phyloP scores from a whole-genome alignment of 2,888 invertebrate genomes.

The Epistrophe grossulariae region DNA sequence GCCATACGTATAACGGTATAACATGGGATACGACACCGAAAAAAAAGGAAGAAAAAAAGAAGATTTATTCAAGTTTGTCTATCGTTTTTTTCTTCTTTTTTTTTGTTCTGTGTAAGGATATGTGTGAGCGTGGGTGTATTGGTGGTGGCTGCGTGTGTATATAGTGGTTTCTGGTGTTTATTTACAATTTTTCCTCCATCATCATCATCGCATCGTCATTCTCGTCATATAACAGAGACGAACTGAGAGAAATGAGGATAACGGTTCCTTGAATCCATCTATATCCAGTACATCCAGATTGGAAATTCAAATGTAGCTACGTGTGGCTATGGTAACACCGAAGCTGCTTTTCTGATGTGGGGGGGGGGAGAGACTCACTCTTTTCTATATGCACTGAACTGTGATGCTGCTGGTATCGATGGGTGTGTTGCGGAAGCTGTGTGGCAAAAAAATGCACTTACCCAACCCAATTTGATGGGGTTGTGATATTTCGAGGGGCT shows the following conservation, averaged over 20 bases:
- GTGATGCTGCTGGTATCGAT: neutral
- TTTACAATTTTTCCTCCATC: constrained; percentile 52
- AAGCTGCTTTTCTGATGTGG: constrained; percentile 9
- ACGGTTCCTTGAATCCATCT: constrained; percentile 59
- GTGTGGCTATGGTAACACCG: constrained; percentile 19
- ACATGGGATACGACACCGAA: constrained; percentile 13
- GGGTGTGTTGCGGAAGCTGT: constrained; percentile 36
- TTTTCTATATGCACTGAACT: constrained; percentile 6
- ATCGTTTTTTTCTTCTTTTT: constrained; percentile 13
- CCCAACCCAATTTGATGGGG: constrained; percentile 31
- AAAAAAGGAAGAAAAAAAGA: constrained; percentile 25
- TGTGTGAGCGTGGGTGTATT: constrained; percentile 5
- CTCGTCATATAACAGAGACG: constrained; percentile 2
- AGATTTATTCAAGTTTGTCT: constrained; percentile 58
- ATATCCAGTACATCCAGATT: constrained; percentile 54
- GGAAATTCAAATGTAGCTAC: constrained; percentile 64
- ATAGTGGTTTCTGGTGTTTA: constrained; percentile 55
- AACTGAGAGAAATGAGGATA: neutral
- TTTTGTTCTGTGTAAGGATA: neutral
- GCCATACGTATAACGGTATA: constrained; percentile 45
- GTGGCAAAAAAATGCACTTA: constrained; percentile 63
- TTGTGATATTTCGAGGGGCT: constrained; percentile 34
- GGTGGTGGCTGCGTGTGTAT: constrained; percentile 30
- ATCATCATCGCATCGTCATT: constrained; percentile 19
- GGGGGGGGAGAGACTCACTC: neutral